Percentiles rank a stretch among this genome's conserved stretches.
Conservation (phyloP, 2,888 invertebrate genomes). For the Mantis religiosa region DNA sequence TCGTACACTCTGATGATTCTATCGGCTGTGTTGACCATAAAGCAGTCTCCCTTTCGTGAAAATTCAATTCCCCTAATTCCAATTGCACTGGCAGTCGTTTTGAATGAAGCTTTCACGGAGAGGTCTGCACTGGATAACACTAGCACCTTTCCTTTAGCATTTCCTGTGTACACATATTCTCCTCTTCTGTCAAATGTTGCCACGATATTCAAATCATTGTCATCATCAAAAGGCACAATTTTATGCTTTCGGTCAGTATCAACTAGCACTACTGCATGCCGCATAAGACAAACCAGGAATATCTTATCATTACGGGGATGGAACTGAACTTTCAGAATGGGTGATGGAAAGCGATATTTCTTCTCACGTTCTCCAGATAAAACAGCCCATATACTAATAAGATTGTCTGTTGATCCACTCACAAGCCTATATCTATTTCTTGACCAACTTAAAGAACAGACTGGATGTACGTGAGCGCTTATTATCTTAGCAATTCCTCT, state of each 20-base stretch:
- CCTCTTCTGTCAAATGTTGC: too few relatives aligned
- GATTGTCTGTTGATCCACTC: conserved; percentile 95
- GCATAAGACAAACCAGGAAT: conserved; percentile 92
- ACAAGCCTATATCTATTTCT: conserved; percentile 62
- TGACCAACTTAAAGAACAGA: conserved; percentile 68
- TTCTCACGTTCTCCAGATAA: conserved; percentile 89
- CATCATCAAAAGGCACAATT: conserved; percentile 88
- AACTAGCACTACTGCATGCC: conserved; percentile 89
- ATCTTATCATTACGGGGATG: conserved; percentile 85
- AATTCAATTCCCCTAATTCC: conserved; percentile 99
- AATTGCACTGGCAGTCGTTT: too few relatives aligned
- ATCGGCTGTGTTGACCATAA: conserved; percentile 95
- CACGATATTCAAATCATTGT: too few relatives aligned
- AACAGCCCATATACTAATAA: conserved; percentile 95
- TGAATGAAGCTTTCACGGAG: too few relatives aligned
- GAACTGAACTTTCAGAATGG: conserved; percentile 64
- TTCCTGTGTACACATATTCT: too few relatives aligned
- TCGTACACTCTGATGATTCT: conserved; percentile 93
- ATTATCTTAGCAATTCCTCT: conserved; percentile 96
- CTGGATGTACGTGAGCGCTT: conserved; percentile 94
- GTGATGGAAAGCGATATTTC: conserved; percentile 57
- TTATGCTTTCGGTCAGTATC: conserved; percentile 78
- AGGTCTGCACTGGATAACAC: too few relatives aligned
- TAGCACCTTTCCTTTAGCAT: too few relatives aligned
- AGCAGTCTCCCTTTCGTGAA: conserved; percentile 90